Evolutionary conservation across 2,888 invertebrate genomes (phyloP).

Genomic region (Muschampia plurimacula): DNA sequence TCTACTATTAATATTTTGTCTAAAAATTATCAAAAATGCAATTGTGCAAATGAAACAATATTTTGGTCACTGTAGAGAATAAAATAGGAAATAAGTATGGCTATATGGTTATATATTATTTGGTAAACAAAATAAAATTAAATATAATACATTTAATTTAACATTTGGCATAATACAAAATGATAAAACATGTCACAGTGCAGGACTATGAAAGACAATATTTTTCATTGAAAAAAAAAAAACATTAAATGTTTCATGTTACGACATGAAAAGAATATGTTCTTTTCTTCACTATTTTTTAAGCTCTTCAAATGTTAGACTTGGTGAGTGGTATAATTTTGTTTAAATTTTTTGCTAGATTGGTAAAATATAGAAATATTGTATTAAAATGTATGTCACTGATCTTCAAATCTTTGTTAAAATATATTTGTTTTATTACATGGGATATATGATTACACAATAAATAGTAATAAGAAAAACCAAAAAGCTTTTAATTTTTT

Average conservation of each 20-base stretch:
- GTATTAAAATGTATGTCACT: slow-evolving; percentile 50
- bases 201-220: slow-evolving; percentile 65
- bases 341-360: slow-evolving; percentile 2
- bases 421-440: slow-evolving; percentile 57
- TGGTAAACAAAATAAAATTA: slow-evolving; percentile 8
- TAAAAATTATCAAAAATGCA: slow-evolving; percentile 17
- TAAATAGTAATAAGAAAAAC: slow-evolving; percentile 61
- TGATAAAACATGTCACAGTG: slow-evolving; percentile 11
- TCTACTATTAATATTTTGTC: slow-evolving; percentile 26
- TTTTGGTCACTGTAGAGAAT: slow-evolving; percentile 13
- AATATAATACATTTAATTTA: slow-evolving; percentile 4
- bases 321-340: not conserved
- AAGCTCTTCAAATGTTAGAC: not conserved
- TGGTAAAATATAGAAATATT: slow-evolving; percentile 6
- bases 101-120: slow-evolving; percentile 11
- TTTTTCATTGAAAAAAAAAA: slow-evolving; percentile 47
- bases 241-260: slow-evolving; percentile 7
- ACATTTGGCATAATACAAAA: slow-evolving; percentile 55
- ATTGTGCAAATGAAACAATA: slow-evolving; percentile 3
- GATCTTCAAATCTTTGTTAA: slow-evolving; percentile 65
- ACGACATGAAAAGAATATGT: not conserved
- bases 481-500: slow-evolving; percentile 7
- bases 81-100: not conserved
- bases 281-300: not conserved
- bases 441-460: slow-evolving; percentile 70